Conservation (phyloP, 2,797 vertebrate species). For the Pitangus sulphuratus region DNA sequence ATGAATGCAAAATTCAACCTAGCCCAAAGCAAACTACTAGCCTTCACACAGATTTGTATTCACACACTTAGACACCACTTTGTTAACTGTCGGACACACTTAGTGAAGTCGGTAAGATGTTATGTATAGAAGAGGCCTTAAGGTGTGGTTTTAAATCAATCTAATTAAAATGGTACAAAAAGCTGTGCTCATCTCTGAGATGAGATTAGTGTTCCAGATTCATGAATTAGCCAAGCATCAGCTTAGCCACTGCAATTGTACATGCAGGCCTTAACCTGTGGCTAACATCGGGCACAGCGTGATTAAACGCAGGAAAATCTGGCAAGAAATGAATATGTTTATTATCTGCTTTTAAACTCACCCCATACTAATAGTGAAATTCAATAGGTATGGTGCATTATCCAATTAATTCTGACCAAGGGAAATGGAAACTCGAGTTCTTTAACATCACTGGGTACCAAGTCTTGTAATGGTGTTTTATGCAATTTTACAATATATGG, state of each 20-base stretch:
- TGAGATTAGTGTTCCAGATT: not conserved
- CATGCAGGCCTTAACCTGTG: not conserved
- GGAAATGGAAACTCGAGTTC: not conserved
- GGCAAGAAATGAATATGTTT: not conserved
- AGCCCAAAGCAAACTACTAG: not conserved
- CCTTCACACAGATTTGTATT: not conserved
- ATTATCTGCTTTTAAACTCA: not conserved
- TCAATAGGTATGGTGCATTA: accelerated
- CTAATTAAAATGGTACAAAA: not conserved
- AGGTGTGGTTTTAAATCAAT: not conserved
- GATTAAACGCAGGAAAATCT: not conserved
- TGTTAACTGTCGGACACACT: not conserved
- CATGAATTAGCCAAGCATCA: not conserved
- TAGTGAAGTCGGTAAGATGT: not conserved
- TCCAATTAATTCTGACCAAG: not conserved
- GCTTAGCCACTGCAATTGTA: not conserved
- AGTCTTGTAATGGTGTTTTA: not conserved
- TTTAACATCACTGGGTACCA: not conserved
- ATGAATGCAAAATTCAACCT: not conserved
- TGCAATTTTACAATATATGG: not conserved
- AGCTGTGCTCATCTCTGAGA: not conserved
- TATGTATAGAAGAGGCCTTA: not conserved
- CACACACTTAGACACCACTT: not conserved
- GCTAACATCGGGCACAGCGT: not conserved
- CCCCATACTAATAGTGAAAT: not conserved